Base-by-base conservation (phyloP, 2,113 vertebrate genomes). In the Uropsilus gracilis region DNA sequence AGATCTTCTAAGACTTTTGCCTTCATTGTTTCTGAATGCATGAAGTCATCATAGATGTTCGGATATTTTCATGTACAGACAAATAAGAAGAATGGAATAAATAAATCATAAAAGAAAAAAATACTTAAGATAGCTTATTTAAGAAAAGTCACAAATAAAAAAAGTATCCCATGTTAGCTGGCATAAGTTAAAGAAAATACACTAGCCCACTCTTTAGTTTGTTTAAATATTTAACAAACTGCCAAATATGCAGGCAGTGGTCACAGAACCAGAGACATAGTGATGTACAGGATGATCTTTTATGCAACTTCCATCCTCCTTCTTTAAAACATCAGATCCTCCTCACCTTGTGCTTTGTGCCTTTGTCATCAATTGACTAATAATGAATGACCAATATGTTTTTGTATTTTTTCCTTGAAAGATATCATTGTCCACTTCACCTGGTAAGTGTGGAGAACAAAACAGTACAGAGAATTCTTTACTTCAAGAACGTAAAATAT, bases 21-120 rank as follows among this genome's bases (percentile, higher is more conserved):
- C 48, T 90, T 88, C 44, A 6, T 86, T 84, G 46, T n/a, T 89
- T 86, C 73, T 86, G 78, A 94, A 72, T 30, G 59, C 18, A 46
- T 53, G 24, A 12, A 80, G 12, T 59, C 95, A 90, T 64, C 3
- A 9, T 85, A 75, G 34, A 71, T 66, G 63, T 84, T 94, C 55
- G 88, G 44, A 42, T 68, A 61, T 48, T 28, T 88, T 92, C 68
- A 39, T 77, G 78, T 44, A 53, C 5, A 55, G 22, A 6, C 11
- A 86, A 80, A 42, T 59, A 71, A 86, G 30, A 24, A 64, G 8
- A 86, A 75, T 34, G 57, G 57, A 18, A 6, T 20, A 37, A 53
- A 22, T 57, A 64, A 64, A 77, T 57, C 8, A 68, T 53, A 22
- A 37, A 57, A 24, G 37, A 32, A 55, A n/a, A 48, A 16, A 75